Conservation (phyloP, 2,888 invertebrate genomes). For the Chalcosyrphus nemorum region DNA sequence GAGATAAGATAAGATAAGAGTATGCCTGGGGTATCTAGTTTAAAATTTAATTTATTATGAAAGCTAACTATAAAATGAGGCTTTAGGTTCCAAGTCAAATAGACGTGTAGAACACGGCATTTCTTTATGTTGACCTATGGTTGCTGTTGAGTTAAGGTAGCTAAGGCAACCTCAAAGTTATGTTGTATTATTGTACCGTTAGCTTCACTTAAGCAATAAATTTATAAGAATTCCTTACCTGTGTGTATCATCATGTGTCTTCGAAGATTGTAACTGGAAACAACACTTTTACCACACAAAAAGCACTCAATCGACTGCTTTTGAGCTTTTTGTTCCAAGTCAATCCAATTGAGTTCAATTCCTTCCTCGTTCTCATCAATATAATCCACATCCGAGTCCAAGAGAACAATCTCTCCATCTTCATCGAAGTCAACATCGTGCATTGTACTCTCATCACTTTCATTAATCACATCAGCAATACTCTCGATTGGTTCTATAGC, state of each 20-base stretch:
- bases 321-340: conserved; percentile 78
- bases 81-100: no score
- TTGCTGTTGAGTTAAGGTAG: no score
- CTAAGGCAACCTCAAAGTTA: no score
- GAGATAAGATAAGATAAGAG: no score
- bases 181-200: no score
- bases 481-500: not conserved
- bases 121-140: no score
- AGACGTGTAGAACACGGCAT: no score
- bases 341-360: conserved; percentile 76
- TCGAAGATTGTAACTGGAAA: conserved; percentile 80
- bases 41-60: no score
- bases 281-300: conserved; percentile 80
- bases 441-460: conserved; percentile 63
- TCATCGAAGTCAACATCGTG: conserved; percentile 69
- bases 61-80: no score
- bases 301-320: conserved; percentile 79
- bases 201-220: no score
- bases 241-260: conserved; percentile 82
- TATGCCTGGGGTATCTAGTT: no score
- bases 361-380: conserved; percentile 74
- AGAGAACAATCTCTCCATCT: conserved; percentile 71
- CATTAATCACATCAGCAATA: conserved; percentile 28
- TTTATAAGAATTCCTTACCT: conserved; percentile 74
- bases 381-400: conserved; percentile 71